Base-by-base conservation (phyloP, 2,888 invertebrate species). In the Sesia bembeciformis region DNA sequence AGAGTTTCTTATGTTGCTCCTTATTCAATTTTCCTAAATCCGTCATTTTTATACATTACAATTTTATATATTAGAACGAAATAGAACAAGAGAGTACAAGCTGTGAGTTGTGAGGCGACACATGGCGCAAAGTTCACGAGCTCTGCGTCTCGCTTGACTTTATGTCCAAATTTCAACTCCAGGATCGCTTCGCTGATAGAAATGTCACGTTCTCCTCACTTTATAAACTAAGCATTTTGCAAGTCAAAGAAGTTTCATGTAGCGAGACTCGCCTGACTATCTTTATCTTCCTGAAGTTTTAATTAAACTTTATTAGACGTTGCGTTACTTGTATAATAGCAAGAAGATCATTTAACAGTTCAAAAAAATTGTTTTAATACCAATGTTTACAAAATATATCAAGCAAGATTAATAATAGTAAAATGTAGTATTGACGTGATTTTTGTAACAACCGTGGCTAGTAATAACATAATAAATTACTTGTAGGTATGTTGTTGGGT, bases 181-280 rank as follows among this genome's bases (percentile, higher is more conserved):
- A 63, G 66, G 56, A 62, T 23, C 57, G 62, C 58, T 65, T 56
- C 57, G 57, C 66, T 72, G 68, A 73, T 74, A 70, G 68, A 68
- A 72, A 63, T 67, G 68, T 73, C 74, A 74, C 73, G 71, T 76
- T 62, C 64, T 66, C 62, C 64, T 66, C 62, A 55, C 66, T 70
- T 52, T 64, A 68, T 63, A 70, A 71, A 66, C 64, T 67, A 66
- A 74, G 71, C 69, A 72, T 75, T 77, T 78, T 76, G 75, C 72
- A 71, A 73, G 74, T 76, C 75, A 73, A 75, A 73, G 66, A 73
- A 72, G 70, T 72, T 72, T 64, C 66, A 65, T 68, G 68, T 63
- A 68, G 66, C 68, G 63, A 60, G 67, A 70, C 70, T 76, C 73
- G 38, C 38, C 7, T 50, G 50, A 50, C 39, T 50, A 39, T 50